Evolutionary conservation across 2,113 vertebrate genomes (phyloP).

Genomic region (Thalassarche chlororhynchos): DNA sequence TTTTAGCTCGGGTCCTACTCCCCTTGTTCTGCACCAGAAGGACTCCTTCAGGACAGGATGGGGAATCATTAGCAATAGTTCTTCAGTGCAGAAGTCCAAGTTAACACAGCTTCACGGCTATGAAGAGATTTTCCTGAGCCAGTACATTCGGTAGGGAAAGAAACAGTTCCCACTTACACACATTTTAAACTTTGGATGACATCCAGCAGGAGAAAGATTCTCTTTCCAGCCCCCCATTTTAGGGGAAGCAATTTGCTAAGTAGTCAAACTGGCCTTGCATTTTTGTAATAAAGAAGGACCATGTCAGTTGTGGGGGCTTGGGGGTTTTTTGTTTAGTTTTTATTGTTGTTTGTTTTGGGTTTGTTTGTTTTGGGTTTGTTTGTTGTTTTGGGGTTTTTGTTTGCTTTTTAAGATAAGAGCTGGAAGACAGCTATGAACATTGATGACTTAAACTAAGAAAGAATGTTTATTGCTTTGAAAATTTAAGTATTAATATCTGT

Average conservation of each 20-base stretch:
- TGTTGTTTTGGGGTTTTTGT: neutral
- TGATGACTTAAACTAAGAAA: neutral
- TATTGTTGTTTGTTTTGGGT: neutral
- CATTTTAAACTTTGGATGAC: constrained; percentile 17
- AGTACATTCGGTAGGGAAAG: neutral
- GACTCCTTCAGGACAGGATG: neutral
- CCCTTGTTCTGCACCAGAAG: neutral
- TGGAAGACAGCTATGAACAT: neutral
- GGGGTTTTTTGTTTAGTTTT: neutral
- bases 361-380: neutral
- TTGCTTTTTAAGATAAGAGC: neutral
- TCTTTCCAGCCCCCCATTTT: neutral
- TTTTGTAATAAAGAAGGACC: neutral
- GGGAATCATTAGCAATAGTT: neutral
- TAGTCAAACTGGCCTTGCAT: neutral
- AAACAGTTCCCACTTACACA: neutral
- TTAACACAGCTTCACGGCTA: neutral
- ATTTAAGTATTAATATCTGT: neutral
- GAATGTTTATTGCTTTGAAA: neutral
- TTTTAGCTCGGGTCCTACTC: neutral
- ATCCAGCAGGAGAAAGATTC: neutral
- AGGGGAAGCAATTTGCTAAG: neutral
- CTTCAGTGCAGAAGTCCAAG: neutral
- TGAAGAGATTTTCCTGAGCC: neutral
- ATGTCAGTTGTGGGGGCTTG: neutral